A percentile compares a stretch with the other conserved stretches of the same genome.
phyloP scores from a whole-genome alignment of 2,888 invertebrate species.

The Iselma pallidipennis region DNA sequence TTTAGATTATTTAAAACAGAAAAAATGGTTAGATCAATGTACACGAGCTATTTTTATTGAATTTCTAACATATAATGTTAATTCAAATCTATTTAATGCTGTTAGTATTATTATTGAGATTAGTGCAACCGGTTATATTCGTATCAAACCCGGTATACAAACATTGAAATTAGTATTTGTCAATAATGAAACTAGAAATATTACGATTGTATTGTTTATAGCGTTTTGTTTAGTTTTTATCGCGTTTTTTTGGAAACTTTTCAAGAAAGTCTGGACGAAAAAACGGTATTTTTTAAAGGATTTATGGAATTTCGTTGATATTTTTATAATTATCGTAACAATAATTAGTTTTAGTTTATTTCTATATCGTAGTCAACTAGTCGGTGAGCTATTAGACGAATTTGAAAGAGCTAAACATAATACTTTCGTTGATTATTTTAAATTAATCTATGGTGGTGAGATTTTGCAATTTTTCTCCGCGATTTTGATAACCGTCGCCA shows the following conservation, averaged over 20 bases:
- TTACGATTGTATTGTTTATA: constrained; percentile 26
- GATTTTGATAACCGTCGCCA: constrained; percentile 40
- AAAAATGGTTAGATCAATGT: constrained; percentile 40
- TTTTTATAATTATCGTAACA: constrained; percentile 36
- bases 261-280: constrained; percentile 26
- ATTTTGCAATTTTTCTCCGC: constrained; percentile 36
- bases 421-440: constrained; percentile 44
- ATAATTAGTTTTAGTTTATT: constrained; percentile 33
- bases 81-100: constrained; percentile 44
- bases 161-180: constrained; percentile 41
- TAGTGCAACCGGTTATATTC: constrained; percentile 40
- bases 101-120: constrained; percentile 39
- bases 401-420: constrained; percentile 39
- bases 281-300: constrained; percentile 29
- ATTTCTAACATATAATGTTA: constrained; percentile 42
- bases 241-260: constrained; percentile 24
- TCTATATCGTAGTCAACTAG: constrained; percentile 24
- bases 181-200: constrained; percentile 24
- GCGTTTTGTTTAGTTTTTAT: constrained; percentile 33
- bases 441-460: constrained; percentile 35
- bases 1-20: constrained; percentile 35
- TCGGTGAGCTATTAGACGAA: constrained; percentile 28
- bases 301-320: constrained; percentile 39
- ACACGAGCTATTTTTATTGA: constrained; percentile 42
- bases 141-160: constrained; percentile 23